Evolutionary conservation across 2,888 invertebrate genomes (phyloP).

Genomic region (Frankliniella fusca): DNA sequence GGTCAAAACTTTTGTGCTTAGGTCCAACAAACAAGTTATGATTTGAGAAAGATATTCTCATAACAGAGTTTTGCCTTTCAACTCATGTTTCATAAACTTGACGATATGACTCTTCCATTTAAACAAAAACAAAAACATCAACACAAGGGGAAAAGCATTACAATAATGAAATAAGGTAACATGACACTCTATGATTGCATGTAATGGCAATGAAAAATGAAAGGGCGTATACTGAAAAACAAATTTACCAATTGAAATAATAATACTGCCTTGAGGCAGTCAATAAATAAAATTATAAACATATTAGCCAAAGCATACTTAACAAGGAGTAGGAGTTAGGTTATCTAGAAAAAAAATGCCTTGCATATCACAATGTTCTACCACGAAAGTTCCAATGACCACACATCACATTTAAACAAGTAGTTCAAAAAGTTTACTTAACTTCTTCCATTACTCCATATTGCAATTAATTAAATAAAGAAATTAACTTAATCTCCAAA

Average conservation of each 20-base stretch:
- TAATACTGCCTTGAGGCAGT: neutral
- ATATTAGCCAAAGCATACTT: neutral
- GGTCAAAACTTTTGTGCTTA: neutral
- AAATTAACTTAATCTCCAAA: neutral
- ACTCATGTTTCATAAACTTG: neutral
- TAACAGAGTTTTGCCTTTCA: no score
- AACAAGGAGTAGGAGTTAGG: neutral
- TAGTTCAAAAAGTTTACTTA: neutral
- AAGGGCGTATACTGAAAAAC: neutral
- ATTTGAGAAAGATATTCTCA: no score
- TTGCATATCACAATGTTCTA: constrained; percentile 16
- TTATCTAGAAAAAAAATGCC: neutral
- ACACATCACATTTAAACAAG: neutral
- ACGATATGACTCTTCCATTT: neutral
- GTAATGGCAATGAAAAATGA: neutral
- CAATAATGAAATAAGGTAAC: neutral
- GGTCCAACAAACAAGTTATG: no score
- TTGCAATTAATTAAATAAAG: neutral
- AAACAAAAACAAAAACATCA: neutral
- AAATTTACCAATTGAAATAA: neutral
- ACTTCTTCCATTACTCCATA: neutral
- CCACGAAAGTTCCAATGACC: neutral
- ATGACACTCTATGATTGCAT: neutral
- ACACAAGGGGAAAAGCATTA: neutral
- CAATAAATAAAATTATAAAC: constrained; percentile 7